Conservation (phyloP, 2,888 invertebrate genomes). For the Druceiella hillmani region DNA sequence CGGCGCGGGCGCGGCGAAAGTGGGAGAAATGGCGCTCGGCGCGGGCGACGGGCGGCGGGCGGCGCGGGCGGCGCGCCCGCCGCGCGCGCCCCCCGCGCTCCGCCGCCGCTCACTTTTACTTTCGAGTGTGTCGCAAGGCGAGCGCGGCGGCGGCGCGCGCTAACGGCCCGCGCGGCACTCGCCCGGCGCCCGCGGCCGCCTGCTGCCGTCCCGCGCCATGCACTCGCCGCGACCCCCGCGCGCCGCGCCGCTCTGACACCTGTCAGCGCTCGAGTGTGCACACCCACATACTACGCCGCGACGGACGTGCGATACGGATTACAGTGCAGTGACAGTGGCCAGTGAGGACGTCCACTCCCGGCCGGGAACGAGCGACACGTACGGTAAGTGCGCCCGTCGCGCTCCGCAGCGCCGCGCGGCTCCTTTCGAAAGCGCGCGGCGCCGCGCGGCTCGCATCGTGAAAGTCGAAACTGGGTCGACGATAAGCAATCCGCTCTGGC, state of each 20-base stretch:
- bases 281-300: conserved; percentile 36
- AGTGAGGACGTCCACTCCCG: too few relatives aligned
- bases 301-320: conserved; percentile 31
- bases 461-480: conserved; percentile 45
- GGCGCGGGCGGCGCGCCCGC: conserved; percentile 13
- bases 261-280: conserved; percentile 23
- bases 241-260: conserved; percentile 26
- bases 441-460: conserved; percentile 24
- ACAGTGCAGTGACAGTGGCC: conserved; percentile 42
- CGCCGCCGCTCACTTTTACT: conserved; percentile 47
- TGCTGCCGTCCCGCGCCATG: conserved; percentile 26
- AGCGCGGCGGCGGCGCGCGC: conserved; percentile 36
- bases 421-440: conserved; percentile 19
- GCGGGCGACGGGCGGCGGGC: conserved; percentile 9
- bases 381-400: conserved; percentile 30
- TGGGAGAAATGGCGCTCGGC: conserved; percentile 44
- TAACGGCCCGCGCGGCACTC: conserved; percentile 49
- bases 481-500: conserved; percentile 30
- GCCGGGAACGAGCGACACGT: neutral
- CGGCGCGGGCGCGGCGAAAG: conserved; percentile 38
- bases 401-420: conserved; percentile 1
- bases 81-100: conserved; percentile 38
- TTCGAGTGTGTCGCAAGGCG: conserved; percentile 50
- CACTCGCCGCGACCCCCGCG: conserved; percentile 48
- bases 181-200: conserved; percentile 49